A percentile compares a stretch with the other conserved stretches of the same genome.
Conservation (phyloP, 2,888 invertebrate genomes). For the Drosophila emarginata region DNA sequence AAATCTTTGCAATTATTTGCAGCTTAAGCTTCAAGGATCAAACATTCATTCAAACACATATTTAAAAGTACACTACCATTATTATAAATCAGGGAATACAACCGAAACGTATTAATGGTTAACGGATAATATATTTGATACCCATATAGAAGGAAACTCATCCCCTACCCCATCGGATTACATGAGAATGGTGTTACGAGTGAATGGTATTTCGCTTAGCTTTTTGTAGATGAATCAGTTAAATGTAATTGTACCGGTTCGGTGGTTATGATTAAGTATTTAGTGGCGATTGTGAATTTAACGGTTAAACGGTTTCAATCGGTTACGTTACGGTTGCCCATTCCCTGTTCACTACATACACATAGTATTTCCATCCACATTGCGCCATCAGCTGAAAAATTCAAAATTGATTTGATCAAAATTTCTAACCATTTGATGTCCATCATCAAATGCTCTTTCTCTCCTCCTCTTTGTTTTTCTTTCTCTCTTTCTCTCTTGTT, state of each 20-base stretch:
- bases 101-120: constrained; percentile 1
- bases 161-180: no score
- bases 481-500: constrained; percentile 42
- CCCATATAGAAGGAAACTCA: no score
- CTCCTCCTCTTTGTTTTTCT: constrained; percentile 49
- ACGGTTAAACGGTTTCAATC: background rate
- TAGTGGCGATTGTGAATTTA: background rate
- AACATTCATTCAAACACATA: background rate
- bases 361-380: constrained; percentile 18
- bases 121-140: background rate
- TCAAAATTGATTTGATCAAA: constrained; percentile 57
- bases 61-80: background rate
- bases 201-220: no score
- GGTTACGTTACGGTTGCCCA: constrained; percentile 16
- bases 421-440: constrained; percentile 37
- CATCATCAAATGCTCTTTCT: constrained; percentile 38
- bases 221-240: no score
- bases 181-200: no score
- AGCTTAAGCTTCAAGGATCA: background rate
- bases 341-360: constrained; percentile 35
- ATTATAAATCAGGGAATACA: constrained; percentile 1
- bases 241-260: no score
- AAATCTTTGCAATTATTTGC: background rate
- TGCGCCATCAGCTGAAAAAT: constrained; percentile 32
- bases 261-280: no score